Conservation (phyloP, 2,113 vertebrate species). For the Rynchops niger region DNA sequence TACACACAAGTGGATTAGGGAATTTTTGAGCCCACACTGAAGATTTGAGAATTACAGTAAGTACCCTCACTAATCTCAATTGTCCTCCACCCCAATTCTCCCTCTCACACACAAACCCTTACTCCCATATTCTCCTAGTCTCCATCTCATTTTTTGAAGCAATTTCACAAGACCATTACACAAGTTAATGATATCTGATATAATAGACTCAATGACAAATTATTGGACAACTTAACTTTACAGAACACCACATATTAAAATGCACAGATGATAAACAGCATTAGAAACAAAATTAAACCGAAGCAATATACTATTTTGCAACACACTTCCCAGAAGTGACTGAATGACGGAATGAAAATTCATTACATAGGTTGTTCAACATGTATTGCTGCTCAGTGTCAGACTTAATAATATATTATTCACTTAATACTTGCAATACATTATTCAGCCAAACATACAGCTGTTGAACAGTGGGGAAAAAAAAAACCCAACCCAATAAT, state of each 20-base stretch:
- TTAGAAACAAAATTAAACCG: not conserved
- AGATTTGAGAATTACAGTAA: too few species aligned
- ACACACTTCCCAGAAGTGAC: not conserved
- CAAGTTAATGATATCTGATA: not conserved
- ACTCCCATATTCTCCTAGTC: not conserved
- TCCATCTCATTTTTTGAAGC: too few species aligned
- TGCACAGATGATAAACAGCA: not conserved
- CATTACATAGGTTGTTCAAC: not conserved
- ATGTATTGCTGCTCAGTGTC: not conserved
- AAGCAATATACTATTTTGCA: not conserved
- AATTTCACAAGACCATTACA: not conserved
- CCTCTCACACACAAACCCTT: not conserved
- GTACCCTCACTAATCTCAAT: too few species aligned
- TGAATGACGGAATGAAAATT: not conserved
- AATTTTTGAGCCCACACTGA: not conserved
- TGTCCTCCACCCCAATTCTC: not conserved
- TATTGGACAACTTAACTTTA: not conserved
- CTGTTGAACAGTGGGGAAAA: not conserved
- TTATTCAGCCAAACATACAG: not conserved
- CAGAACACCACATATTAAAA: not conserved
- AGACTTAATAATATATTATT: not conserved
- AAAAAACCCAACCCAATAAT: not conserved
- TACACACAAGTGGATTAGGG: not conserved
- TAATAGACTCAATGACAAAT: not conserved
- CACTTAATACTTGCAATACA: not conserved